Percentiles rank a stretch among this genome's conserved stretches.
These are phyloP conservation scores for Pandemis heparana DNA, from an alignment of 2,888 invertebrate species.

Conservation along the genomic window DNA sequence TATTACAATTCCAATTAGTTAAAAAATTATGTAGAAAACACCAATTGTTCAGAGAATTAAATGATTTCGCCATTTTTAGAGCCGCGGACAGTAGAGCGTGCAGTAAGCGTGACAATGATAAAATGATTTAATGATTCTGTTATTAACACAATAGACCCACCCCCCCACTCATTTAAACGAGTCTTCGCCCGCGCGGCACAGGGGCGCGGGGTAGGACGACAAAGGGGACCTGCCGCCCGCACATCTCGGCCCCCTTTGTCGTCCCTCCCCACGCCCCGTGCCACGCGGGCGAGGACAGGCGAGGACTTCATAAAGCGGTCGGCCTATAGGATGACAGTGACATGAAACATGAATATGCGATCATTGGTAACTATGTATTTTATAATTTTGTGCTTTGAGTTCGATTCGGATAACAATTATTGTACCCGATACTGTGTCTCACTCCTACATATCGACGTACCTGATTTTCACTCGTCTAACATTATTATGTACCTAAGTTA, in stretches of 20 bases:
- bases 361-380: background rate
- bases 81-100: conserved; percentile 61
- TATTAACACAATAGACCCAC: conserved; percentile 16
- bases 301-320: too few relatives aligned
- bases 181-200: too few relatives aligned
- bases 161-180: too few relatives aligned
- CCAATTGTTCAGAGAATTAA: conserved; percentile 40
- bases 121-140: conserved; percentile 11
- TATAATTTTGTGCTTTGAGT: background rate
- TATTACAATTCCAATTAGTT: background rate
- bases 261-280: too few relatives aligned
- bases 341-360: conserved; percentile 21
- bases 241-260: too few relatives aligned
- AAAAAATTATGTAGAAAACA: conserved; percentile 27
- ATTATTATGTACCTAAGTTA: too few relatives aligned
- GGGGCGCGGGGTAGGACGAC: too few relatives aligned
- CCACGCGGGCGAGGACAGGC: too few relatives aligned
- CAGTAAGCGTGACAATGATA: conserved; percentile 65
- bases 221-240: too few relatives aligned
- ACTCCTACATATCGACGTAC: too few relatives aligned
- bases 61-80: conserved; percentile 23
- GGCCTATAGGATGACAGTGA: conserved; percentile 15
- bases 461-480: too few relatives aligned
- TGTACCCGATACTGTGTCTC: too few relatives aligned
- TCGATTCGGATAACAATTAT: background rate